Percentiles rank a stretch among this genome's conserved stretches.
Evolutionary conservation across 2,113 vertebrate genomes (phyloP).

Genomic region (Charina bottae): DNA sequence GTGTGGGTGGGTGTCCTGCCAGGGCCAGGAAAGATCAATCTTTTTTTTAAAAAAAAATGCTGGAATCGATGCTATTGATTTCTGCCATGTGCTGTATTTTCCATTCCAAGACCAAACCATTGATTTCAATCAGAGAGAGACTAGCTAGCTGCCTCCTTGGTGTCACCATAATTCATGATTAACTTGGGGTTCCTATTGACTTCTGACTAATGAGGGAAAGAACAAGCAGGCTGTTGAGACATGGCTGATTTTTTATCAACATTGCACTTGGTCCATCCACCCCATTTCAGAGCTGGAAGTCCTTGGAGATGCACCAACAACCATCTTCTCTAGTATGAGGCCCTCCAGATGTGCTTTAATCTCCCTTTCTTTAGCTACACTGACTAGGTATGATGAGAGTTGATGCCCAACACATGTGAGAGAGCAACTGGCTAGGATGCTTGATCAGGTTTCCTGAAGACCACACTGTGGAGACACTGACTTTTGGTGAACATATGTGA

Average conservation of each 20-base stretch:
- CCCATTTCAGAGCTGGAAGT: too few relatives aligned
- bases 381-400: neutral
- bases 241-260: constrained; percentile 52
- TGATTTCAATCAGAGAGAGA: constrained; percentile 43
- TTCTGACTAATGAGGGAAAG: constrained; percentile 69
- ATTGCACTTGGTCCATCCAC: neutral
- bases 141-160: constrained; percentile 47
- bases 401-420: neutral
- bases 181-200: constrained; percentile 63
- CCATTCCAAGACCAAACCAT: constrained; percentile 52
- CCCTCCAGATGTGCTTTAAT: neutral
- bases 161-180: constrained; percentile 57
- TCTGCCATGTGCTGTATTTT: constrained; percentile 48
- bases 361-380: too few relatives aligned
- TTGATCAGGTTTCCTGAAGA: neutral
- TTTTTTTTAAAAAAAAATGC: constrained; percentile 62
- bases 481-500: neutral
- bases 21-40: constrained; percentile 60
- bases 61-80: constrained; percentile 69
- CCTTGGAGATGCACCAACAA: neutral
- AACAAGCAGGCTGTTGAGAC: constrained; percentile 36
- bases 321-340: neutral
- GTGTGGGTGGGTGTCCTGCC: neutral
- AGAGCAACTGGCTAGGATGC: neutral
- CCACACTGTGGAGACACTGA: neutral